phyloP scores from a whole-genome alignment of 2,797 vertebrate genomes.

The Varecia variegata region DNA sequence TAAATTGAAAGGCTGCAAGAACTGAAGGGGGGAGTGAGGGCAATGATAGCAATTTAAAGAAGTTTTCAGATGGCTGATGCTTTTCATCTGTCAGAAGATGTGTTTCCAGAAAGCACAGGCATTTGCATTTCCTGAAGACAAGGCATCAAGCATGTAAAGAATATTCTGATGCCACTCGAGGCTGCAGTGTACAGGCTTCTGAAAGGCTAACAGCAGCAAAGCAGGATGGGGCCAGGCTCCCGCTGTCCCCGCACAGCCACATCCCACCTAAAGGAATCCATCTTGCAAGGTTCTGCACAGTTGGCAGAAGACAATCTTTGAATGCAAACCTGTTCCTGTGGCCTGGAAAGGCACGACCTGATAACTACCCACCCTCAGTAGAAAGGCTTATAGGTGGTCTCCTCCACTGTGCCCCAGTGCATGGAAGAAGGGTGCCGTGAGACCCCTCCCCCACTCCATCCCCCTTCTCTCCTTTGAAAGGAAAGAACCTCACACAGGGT shows the following conservation, averaged over 20 bases:
- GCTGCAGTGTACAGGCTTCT: not conserved
- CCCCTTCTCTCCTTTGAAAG: not conserved
- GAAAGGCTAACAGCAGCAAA: not conserved
- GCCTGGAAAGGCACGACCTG: conserved; percentile 9
- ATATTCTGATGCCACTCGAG: not conserved
- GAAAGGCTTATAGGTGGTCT: not conserved
- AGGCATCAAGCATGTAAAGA: not conserved
- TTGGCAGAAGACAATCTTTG: not conserved
- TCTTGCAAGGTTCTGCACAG: not conserved
- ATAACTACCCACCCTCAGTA: not conserved
- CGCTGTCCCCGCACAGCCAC: not conserved
- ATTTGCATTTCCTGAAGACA: not conserved
- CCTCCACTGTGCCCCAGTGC: not conserved
- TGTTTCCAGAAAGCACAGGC: conserved; percentile 22
- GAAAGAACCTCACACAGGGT: not conserved
- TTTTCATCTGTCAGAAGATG: conserved; percentile 41
- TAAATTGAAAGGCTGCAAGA: not conserved
- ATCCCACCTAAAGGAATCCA: not conserved
- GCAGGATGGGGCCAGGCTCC: not conserved
- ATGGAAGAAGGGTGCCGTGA: not conserved
- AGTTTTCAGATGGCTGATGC: not conserved
- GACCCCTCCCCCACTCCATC: not conserved
- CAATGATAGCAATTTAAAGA: not conserved
- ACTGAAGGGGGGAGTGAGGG: not conserved
- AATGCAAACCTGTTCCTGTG: conserved; percentile 3